Conservation (phyloP, 2,797 vertebrate genomes). For the Sarcoramphus papa region DNA sequence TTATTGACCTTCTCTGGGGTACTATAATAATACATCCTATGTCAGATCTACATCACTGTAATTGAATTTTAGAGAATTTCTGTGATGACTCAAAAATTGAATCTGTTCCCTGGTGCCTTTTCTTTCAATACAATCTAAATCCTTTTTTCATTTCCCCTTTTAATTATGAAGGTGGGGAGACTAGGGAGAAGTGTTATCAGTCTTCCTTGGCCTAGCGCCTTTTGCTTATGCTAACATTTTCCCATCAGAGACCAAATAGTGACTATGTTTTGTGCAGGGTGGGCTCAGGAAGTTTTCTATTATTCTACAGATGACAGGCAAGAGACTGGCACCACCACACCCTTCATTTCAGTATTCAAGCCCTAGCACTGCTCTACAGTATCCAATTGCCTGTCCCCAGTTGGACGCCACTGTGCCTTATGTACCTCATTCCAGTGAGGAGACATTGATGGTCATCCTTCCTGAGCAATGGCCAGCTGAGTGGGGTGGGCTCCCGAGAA, state of each 20-base stretch:
- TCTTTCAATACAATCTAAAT: conserved; percentile 42
- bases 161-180: conserved; percentile 49
- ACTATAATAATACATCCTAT: conserved; percentile 21
- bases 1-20: conserved; percentile 42
- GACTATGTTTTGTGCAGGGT: neutral
- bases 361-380: neutral
- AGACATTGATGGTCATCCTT: neutral
- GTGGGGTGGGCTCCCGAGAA: neutral
- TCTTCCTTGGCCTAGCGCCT: neutral
- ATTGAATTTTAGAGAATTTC: conserved; percentile 60
- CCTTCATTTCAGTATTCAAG: neutral
- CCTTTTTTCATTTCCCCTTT: conserved; percentile 52
- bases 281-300: neutral
- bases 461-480: neutral
- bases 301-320: neutral
- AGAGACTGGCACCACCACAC: neutral
- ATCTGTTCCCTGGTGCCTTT: conserved; percentile 32
- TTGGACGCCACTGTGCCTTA: neutral
- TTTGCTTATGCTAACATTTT: neutral
- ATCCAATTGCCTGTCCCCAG: neutral
- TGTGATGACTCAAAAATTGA: conserved; percentile 26
- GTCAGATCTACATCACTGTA: conserved; percentile 30
- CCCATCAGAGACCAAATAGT: neutral
- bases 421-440: neutral
- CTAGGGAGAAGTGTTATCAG: neutral